phyloP scores from a whole-genome alignment of 2,113 vertebrate species.

The Scytalopus superciliaris region DNA sequence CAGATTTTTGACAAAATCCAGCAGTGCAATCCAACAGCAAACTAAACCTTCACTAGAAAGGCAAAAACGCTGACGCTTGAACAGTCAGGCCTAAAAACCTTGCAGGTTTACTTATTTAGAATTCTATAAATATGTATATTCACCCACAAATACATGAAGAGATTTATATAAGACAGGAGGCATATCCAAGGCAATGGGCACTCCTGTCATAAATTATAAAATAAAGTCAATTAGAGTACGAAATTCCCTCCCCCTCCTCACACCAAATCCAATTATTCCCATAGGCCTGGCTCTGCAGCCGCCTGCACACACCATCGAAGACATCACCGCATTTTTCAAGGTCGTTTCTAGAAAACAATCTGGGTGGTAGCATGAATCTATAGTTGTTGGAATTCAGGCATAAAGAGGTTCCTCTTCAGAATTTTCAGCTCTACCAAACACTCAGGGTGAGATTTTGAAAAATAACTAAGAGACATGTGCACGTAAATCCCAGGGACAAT shows the following conservation, averaged over 20 bases:
- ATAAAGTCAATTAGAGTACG: conserved; percentile 57
- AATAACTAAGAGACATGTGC: not conserved
- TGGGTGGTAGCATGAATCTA: not conserved
- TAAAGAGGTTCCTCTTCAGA: not conserved
- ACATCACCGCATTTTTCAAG: not conserved
- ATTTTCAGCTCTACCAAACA: not conserved
- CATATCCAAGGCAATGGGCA: not conserved
- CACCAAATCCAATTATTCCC: conserved; percentile 47
- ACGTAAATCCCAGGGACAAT: not conserved
- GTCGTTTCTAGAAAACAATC: not conserved
- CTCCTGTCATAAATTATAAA: conserved; percentile 41
- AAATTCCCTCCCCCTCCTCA: conserved; percentile 28
- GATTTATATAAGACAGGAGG: conserved; percentile 17
- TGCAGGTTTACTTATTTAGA: not conserved
- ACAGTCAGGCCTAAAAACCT: not conserved
- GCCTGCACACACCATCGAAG: not conserved
- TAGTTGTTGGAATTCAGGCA: not conserved
- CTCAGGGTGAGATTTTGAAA: not conserved
- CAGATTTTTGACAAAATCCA: not conserved
- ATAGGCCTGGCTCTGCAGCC: not conserved
- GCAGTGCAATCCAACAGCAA: not conserved
- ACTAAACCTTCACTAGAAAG: not conserved
- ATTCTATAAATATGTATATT: conserved; percentile 44
- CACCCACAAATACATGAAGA: not conserved
- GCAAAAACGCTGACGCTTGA: not conserved